Evolutionary conservation across 2,888 invertebrate species (phyloP).

Genomic region (Drosophila cognata): DNA sequence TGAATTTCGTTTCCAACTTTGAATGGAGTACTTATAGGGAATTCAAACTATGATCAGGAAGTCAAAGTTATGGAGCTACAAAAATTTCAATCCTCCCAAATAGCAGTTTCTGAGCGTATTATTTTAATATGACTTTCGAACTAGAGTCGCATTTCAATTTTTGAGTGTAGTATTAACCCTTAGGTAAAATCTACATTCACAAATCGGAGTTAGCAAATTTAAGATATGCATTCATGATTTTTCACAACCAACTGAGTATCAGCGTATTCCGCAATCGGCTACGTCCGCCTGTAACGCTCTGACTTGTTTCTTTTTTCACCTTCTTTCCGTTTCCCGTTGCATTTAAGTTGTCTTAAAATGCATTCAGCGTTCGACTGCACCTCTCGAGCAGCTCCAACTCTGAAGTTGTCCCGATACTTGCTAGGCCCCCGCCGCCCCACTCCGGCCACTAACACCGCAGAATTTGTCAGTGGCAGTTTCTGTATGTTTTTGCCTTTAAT

Average conservation of each 20-base stretch:
- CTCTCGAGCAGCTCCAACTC: slow-evolving; percentile 51
- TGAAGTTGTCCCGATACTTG: slow-evolving; percentile 44
- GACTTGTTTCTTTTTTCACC: slow-evolving; percentile 26
- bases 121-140: neutral
- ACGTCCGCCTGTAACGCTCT: neutral
- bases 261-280: neutral
- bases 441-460: slow-evolving; percentile 5
- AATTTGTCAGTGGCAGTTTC: slow-evolving; percentile 54
- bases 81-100: neutral
- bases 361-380: slow-evolving; percentile 65
- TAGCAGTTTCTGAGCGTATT: rapidly evolving
- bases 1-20: neutral
- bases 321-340: slow-evolving; percentile 2
- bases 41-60: neutral
- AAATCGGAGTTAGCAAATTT: neutral
- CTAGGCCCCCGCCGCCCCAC: neutral
- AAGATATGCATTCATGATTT: neutral
- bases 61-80: neutral
- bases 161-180: neutral
- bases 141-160: neutral
- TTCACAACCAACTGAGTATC: neutral
- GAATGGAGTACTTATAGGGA: neutral
- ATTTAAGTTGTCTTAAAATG: slow-evolving; percentile 58
- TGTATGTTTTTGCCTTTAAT: slow-evolving; percentile 45
- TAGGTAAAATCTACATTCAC: neutral